Evolutionary conservation across 2,797 vertebrate genomes (phyloP).

Genomic region (Rhinoraja longicauda): DNA sequence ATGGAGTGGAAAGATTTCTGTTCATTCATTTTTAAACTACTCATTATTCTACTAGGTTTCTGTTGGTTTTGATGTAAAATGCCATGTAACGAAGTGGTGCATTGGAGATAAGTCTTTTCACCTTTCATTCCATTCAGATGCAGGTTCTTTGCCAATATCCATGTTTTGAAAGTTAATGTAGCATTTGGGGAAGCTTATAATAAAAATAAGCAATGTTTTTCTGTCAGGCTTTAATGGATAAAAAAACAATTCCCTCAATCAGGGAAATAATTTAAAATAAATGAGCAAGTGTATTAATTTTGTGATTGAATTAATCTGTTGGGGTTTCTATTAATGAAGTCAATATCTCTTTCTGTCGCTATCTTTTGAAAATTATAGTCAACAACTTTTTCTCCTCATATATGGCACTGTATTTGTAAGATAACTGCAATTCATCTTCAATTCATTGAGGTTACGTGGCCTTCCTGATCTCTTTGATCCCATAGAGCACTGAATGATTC

Average conservation of each 20-base stretch:
- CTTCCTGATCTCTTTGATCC: neutral
- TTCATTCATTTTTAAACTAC: neutral
- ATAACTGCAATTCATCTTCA: neutral
- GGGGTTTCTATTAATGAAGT: neutral
- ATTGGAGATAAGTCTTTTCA: neutral
- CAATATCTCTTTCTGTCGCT: neutral
- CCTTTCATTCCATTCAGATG: neutral
- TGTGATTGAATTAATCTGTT: neutral
- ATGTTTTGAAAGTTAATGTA: neutral
- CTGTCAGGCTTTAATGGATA: neutral
- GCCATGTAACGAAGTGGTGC: neutral
- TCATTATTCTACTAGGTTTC: neutral
- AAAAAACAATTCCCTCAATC: neutral
- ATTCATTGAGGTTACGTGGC: neutral
- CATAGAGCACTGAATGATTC: neutral
- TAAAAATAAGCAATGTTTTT: neutral
- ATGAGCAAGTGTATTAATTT: neutral
- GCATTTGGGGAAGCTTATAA: neutral
- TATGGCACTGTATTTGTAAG: neutral
- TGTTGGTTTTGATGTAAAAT: neutral
- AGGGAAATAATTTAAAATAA: neutral
- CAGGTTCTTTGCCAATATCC: neutral
- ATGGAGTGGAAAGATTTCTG: neutral
- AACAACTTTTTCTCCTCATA: neutral
- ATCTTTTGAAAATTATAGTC: neutral